These are phyloP conservation scores for Rhopalosiphum maidis DNA, from an alignment of 1,140 invertebrate species.

Conservation along the genomic window DNA sequence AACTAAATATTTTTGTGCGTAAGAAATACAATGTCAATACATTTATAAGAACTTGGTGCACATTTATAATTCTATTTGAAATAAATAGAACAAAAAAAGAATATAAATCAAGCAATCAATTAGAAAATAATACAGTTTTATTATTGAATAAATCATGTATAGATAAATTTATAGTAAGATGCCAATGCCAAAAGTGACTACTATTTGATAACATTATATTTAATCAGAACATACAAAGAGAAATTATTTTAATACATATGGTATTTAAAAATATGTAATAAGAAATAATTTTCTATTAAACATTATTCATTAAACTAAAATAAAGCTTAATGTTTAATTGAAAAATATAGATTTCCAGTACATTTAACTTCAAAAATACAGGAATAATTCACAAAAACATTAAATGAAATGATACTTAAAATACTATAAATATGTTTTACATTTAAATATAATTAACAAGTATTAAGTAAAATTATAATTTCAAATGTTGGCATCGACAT, in stretches of 20 bases:
- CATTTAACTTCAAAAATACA: background rate
- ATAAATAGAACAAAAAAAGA: background rate
- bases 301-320: background rate
- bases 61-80: background rate
- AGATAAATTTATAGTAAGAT: too few relatives aligned
- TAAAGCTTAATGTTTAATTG: background rate
- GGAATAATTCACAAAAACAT: background rate
- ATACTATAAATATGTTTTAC: background rate
- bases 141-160: background rate
- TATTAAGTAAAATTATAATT: background rate
- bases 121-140: background rate
- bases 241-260: background rate
- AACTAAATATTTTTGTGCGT: constrained; percentile 21
- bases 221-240: background rate
- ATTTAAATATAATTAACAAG: background rate
- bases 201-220: background rate
- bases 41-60: constrained; percentile 14
- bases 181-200: background rate
- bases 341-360: background rate
- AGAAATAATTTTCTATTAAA: background rate
- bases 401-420: background rate
- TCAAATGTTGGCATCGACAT: background rate
- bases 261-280: background rate
- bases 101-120: background rate
- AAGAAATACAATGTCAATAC: constrained; percentile 30